These are phyloP conservation scores for Cephus sareptanus DNA, from an alignment of 2,888 invertebrate species.

Conservation along the genomic window DNA sequence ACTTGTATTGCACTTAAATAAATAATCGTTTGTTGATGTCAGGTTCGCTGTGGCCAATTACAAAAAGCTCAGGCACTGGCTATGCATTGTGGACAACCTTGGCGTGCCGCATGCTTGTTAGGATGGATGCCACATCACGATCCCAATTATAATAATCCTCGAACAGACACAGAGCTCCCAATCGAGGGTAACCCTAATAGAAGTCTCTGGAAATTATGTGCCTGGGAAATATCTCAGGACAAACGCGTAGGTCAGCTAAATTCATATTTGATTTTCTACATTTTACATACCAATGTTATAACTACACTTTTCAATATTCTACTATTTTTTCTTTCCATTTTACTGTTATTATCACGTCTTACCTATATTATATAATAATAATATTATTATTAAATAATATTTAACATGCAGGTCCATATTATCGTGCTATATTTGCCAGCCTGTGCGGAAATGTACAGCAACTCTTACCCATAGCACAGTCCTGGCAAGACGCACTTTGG, in stretches of 20 bases:
- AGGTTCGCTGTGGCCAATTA: slow-evolving; percentile 87
- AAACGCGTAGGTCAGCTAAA: slow-evolving; percentile 50
- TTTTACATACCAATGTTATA: not conserved
- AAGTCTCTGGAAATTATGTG: slow-evolving; percentile 82
- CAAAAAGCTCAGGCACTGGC: slow-evolving; percentile 87
- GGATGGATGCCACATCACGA: slow-evolving; percentile 93
- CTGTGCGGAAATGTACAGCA: slow-evolving; percentile 86
- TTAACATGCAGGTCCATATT: slow-evolving; percentile 48
- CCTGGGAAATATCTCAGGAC: slow-evolving; percentile 70
- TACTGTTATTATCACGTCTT: not conserved
- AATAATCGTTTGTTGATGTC: slow-evolving; percentile 67
- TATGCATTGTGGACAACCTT: slow-evolving; percentile 87
- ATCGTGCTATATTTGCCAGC: slow-evolving; percentile 61
- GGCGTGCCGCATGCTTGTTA: slow-evolving; percentile 90
- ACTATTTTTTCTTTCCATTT: not conserved
- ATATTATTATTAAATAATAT: not conserved
- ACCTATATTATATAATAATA: too few species aligned
- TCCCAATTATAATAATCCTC: slow-evolving; percentile 73
- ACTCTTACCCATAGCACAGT: slow-evolving; percentile 79
- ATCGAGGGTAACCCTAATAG: slow-evolving; percentile 86
- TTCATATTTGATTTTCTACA: not conserved
- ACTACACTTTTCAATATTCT: not conserved
- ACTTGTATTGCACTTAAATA: not conserved
- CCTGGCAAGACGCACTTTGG: slow-evolving; percentile 94
- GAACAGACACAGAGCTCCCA: slow-evolving; percentile 66